phyloP scores from a whole-genome alignment of 2,113 vertebrate genomes.

The Spheniscus mendiculus region DNA sequence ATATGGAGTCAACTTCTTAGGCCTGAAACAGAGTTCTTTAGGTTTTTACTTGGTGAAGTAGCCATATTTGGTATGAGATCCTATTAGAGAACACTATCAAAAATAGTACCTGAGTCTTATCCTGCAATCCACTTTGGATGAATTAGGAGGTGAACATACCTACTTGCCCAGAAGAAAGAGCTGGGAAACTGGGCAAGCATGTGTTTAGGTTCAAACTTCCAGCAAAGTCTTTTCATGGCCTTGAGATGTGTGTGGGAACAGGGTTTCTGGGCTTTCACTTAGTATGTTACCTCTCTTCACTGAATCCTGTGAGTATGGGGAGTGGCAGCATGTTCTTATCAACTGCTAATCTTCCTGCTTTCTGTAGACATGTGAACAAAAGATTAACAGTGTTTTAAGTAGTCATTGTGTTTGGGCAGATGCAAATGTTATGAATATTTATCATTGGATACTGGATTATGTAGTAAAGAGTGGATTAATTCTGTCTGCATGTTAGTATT shows the following conservation, averaged over 20 bases:
- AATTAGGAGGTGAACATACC: background rate
- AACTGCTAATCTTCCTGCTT: background rate
- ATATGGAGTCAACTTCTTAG: background rate
- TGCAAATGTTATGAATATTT: background rate
- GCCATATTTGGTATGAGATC: background rate
- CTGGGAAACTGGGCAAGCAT: background rate
- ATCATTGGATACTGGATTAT: background rate
- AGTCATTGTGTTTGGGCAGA: background rate
- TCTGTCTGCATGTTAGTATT: background rate
- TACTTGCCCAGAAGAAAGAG: background rate
- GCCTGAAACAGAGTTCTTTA: background rate
- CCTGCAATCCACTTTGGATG: background rate
- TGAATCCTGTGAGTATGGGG: background rate
- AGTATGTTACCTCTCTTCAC: background rate
- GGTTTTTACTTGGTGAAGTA: background rate
- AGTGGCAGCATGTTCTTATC: background rate
- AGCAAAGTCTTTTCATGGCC: background rate
- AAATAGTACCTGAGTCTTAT: background rate
- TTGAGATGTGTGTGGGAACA: background rate
- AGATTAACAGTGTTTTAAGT: background rate
- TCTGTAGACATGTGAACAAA: background rate
- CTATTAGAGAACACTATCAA: background rate
- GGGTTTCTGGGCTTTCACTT: background rate
- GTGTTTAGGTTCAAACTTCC: background rate
- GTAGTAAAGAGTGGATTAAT: background rate